Evolutionary conservation across 2,113 vertebrate genomes (phyloP), one percentile per base, ranked within the genome.

Genomic region (Phylloscopus trochiloides): DNA sequence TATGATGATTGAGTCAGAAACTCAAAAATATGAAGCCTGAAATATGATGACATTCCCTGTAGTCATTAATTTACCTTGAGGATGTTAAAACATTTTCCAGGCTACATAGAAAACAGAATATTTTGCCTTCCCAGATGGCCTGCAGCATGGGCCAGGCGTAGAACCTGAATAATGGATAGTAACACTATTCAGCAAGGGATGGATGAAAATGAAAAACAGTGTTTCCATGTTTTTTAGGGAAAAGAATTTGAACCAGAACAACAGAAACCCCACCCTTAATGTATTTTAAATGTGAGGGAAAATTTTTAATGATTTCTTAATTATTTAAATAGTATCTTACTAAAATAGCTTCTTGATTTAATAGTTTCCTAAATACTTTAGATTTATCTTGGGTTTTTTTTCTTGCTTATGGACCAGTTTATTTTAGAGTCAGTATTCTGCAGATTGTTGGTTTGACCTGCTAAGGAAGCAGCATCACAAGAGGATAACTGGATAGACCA

Each of bases 201-300:
- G 13, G 13, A 38, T 22, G 15, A 82, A 82, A 88, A 55, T 70
- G 9, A 86, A 70, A 88, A 80, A 16, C 0, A 83, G 4, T 7
- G 5, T 80, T 76, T 77, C 42, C 9, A 5, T 10, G 17, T 50
- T 43, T 9, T 25, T 52, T 42, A 68, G 45, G n/a, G 25, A 76
- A 65, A 17, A 28, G 2, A 80, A 63, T 63, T 81, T 80, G 13
- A 76, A 71, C 4, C 9, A 67, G 10, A 52, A 36, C 2, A 32
- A 32, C 9, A 71, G 29, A 70, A 74, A 7, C 3, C 1, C 7
- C 15, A 48, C 7, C 3, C 1, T 16, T 54, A 31, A 42, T 14
- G 3, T 6, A 14, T 75, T 31, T 20, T 6, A 57, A 87, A 71
- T 43, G 0, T 43, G 3, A 86, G 8, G 31, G 3, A 2, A 17